A percentile compares a stretch with the other conserved stretches of the same genome.
phyloP scores from a whole-genome alignment of 1,140 invertebrate species.

The Pantala flavescens region DNA sequence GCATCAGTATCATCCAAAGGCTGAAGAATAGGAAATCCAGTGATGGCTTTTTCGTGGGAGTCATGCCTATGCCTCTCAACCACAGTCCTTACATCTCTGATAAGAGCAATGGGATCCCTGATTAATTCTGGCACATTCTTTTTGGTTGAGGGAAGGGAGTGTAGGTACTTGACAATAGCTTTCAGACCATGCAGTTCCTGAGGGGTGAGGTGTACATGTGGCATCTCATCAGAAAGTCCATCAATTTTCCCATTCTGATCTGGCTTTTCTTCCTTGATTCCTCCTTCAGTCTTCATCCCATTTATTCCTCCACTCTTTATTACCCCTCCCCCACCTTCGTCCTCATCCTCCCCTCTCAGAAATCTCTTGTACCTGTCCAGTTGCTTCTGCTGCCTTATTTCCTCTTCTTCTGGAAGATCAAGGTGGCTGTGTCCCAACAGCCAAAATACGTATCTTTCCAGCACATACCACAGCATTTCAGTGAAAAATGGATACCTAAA shows the following conservation, averaged over 20 bases:
- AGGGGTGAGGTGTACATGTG: constrained; percentile 60
- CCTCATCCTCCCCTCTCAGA: not conserved
- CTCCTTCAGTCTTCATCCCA: not conserved
- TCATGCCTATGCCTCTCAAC: constrained; percentile 83
- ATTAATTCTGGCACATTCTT: constrained; percentile 89
- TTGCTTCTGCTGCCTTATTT: constrained; percentile 30
- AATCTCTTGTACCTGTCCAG: constrained; percentile 19
- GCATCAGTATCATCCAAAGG: constrained; percentile 25
- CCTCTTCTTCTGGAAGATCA: constrained; percentile 41
- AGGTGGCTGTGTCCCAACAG: constrained; percentile 74
- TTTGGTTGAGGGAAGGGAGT: constrained; percentile 74
- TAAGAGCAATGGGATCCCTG: constrained; percentile 74
- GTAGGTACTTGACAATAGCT: constrained; percentile 83
- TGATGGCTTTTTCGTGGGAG: constrained; percentile 66
- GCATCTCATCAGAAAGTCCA: constrained; percentile 25
- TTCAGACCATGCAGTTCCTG: constrained; percentile 83
- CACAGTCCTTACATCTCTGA: constrained; percentile 77
- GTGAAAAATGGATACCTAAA: constrained; percentile 96
- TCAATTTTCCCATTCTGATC: constrained; percentile 12
- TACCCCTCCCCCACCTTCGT: not conserved
- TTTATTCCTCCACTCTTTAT: constrained; percentile 19
- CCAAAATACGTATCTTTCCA: constrained; percentile 84
- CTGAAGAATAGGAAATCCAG: constrained; percentile 60
- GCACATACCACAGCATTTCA: constrained; percentile 96
- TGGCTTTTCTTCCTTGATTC: not conserved